These are phyloP conservation scores for Spongilla lacustris DNA, from an alignment of 37 sponge, comb jelly and placozoan species.

Conservation along the genomic window DNA sequence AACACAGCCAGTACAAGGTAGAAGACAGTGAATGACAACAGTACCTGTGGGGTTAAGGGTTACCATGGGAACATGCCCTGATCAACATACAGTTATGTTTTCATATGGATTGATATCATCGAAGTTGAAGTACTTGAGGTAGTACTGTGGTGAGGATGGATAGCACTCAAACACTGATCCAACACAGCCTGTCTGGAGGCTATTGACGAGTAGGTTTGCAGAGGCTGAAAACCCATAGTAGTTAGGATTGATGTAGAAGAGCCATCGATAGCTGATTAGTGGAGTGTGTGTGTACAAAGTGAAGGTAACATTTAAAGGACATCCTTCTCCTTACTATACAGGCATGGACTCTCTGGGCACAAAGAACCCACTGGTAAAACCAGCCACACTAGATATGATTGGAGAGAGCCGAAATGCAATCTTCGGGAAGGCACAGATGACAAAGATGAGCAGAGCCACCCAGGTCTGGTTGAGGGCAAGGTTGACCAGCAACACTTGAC, in stretches of 20 bases:
- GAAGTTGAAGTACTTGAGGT: slow-evolving; percentile 66
- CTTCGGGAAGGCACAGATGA: slow-evolving; percentile 71
- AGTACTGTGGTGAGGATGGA: slow-evolving; percentile 47
- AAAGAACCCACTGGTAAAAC: slow-evolving; percentile 95
- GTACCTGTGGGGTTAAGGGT: slow-evolving; percentile 39
- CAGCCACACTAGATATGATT: slow-evolving; percentile 66
- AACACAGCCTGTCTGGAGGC: slow-evolving; percentile 42
- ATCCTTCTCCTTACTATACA: slow-evolving; percentile 50
- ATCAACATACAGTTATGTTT: slow-evolving; percentile 54
- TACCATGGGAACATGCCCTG: not conserved
- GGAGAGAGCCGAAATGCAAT: slow-evolving; percentile 73
- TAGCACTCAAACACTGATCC: slow-evolving; percentile 79
- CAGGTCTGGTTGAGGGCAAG: slow-evolving; percentile 87
- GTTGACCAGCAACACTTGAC: slow-evolving; percentile 64
- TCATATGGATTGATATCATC: slow-evolving; percentile 69
- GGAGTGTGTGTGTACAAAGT: not conserved
- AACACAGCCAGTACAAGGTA: slow-evolving; percentile 45
- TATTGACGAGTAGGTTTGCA: slow-evolving; percentile 47
- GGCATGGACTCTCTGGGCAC: slow-evolving; percentile 58
- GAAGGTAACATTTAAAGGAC: not conserved
- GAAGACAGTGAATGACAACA: slow-evolving; percentile 55
- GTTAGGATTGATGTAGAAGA: slow-evolving; percentile 90
- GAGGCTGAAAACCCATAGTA: slow-evolving; percentile 83
- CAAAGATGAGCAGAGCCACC: slow-evolving; percentile 75
- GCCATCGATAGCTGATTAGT: slow-evolving; percentile 71